Conservation (phyloP, 2,797 vertebrate species). For the Liparis tanakae region DNA sequence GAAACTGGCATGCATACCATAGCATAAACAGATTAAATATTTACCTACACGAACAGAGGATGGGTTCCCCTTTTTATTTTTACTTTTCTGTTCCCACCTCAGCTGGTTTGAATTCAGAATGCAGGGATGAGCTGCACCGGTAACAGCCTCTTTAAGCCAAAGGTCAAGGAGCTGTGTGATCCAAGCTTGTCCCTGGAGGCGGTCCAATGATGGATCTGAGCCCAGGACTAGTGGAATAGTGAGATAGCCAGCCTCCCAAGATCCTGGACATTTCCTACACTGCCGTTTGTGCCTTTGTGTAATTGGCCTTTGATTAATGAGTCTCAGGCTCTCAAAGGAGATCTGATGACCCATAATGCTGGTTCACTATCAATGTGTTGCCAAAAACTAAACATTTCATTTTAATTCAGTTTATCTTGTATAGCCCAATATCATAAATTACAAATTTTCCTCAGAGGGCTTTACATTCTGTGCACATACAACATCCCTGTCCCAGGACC, state of each 20-base stretch:
- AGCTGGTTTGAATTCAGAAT: constrained; percentile 10
- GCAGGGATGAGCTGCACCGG: constrained; percentile 18
- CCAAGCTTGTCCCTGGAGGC: constrained; percentile 44
- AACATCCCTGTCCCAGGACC: no score
- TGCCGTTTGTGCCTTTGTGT: constrained; percentile 43
- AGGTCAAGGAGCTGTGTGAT: constrained; percentile 57
- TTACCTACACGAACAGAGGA: background rate
- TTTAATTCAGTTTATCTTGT: no score
- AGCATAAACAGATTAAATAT: background rate
- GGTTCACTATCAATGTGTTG: background rate
- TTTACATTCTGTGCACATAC: no score
- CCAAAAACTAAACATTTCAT: background rate
- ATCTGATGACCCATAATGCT: background rate
- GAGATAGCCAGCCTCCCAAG: constrained; percentile 10
- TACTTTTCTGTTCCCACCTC: constrained; percentile 4
- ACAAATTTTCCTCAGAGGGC: no score
- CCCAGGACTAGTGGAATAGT: constrained; percentile 35
- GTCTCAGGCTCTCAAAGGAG: constrained; percentile 31
- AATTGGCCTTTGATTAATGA: constrained; percentile 72
- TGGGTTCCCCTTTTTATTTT: background rate
- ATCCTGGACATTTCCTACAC: constrained; percentile 33
- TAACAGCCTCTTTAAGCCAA: constrained; percentile 42
- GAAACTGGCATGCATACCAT: background rate
- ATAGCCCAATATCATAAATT: no score
- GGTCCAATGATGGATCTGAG: constrained; percentile 48